Conservation (phyloP, 2,113 vertebrate genomes). For the Leptosomus discolor region DNA sequence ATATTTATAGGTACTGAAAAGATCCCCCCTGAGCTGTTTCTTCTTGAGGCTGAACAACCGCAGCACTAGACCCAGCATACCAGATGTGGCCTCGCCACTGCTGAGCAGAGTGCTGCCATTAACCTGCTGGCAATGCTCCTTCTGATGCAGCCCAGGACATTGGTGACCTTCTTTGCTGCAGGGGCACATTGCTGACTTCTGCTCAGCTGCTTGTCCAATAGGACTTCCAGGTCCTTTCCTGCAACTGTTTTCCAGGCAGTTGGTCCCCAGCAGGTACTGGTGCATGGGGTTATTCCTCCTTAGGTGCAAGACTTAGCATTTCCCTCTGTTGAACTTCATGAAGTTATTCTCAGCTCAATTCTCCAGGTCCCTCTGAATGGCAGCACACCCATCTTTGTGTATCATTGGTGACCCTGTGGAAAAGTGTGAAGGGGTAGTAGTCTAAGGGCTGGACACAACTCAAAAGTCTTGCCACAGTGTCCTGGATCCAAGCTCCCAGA, state of each 20-base stretch:
- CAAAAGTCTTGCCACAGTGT: neutral
- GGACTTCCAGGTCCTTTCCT: neutral
- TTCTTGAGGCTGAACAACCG: neutral
- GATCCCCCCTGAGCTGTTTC: neutral
- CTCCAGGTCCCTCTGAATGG: neutral
- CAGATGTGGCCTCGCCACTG: neutral
- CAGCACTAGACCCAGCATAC: neutral
- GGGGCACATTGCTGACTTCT: neutral
- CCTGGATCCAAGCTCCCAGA: neutral
- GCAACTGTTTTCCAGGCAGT: neutral
- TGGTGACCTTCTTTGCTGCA: neutral
- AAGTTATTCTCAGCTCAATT: neutral
- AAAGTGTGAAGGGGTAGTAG: neutral
- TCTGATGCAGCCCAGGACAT: neutral
- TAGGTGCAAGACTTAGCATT: neutral
- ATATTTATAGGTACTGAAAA: neutral
- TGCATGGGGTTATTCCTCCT: neutral
- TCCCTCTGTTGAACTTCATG: neutral
- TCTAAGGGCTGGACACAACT: neutral
- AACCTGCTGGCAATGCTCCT: neutral
- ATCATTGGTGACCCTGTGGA: neutral
- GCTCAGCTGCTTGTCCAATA: neutral
- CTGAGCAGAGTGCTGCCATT: neutral
- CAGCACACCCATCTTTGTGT: neutral
- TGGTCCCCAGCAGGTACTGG: neutral